phyloP scores from a whole-genome alignment of 1,140 invertebrate genomes.

The Araneus ventricosus region DNA sequence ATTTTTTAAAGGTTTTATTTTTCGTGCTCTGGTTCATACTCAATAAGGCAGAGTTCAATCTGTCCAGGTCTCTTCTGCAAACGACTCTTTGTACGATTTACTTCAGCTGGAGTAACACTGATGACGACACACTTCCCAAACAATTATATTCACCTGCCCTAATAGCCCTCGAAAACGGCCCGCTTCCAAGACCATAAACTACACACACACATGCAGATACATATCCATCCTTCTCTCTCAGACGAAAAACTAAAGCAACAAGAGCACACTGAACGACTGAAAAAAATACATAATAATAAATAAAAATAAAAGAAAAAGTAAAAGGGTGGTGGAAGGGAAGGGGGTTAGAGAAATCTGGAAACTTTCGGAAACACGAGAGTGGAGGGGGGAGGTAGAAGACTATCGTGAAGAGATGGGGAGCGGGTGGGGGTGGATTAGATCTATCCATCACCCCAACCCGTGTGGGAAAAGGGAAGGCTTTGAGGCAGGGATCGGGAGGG shows the following conservation, averaged over 20 bases:
- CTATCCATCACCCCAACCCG: slow-evolving; percentile 74
- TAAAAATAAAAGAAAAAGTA: slow-evolving; percentile 8
- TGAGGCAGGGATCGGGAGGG: slow-evolving; percentile 46
- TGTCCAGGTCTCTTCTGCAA: not conserved
- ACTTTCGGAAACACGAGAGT: slow-evolving; percentile 68
- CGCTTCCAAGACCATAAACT: slow-evolving; percentile 67
- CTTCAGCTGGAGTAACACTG: not conserved
- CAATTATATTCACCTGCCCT: slow-evolving; percentile 65
- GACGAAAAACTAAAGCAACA: slow-evolving; percentile 48
- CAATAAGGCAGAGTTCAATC: not conserved
- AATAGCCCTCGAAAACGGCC: slow-evolving; percentile 55
- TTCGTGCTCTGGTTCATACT: no score
- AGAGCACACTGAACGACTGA: slow-evolving; percentile 30
- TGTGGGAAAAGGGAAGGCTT: slow-evolving; percentile 73
- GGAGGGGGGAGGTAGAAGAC: slow-evolving; percentile 54
- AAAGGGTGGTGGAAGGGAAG: not conserved
- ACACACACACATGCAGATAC: slow-evolving; percentile 40
- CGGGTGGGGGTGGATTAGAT: slow-evolving; percentile 69
- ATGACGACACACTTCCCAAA: slow-evolving; percentile 8
- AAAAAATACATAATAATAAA: slow-evolving; percentile 37
- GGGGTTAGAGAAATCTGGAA: slow-evolving; percentile 67
- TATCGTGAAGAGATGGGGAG: slow-evolving; percentile 22
- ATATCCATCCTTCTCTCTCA: slow-evolving; percentile 32
- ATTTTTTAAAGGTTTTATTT: not conserved
- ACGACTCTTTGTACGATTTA: not conserved